These are phyloP conservation scores for Drosophila kanapiae DNA, from an alignment of 1,140 invertebrate species.

Conservation along the genomic window DNA sequence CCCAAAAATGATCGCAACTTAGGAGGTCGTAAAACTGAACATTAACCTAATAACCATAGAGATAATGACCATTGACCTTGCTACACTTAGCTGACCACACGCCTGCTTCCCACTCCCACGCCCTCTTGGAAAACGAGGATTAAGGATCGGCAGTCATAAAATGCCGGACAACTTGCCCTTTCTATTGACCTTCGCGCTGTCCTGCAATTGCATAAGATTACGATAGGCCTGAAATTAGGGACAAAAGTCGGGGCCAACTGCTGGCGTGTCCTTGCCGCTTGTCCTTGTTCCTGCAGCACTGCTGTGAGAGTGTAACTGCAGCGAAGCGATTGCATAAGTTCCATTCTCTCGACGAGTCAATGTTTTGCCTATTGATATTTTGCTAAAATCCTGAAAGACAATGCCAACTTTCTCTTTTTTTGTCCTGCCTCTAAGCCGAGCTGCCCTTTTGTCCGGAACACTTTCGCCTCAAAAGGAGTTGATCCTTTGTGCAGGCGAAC, in stretches of 20 bases:
- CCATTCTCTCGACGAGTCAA: slow-evolving; percentile 26
- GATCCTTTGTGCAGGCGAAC: slow-evolving; percentile 46
- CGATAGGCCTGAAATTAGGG: slow-evolving; percentile 21
- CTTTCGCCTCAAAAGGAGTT: slow-evolving; percentile 51
- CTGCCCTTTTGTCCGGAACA: slow-evolving; percentile 53
- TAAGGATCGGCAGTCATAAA: slow-evolving; percentile 49
- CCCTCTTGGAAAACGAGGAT: slow-evolving; percentile 9
- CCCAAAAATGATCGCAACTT: slow-evolving; percentile 31
- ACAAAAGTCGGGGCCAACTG: slow-evolving; percentile 21
- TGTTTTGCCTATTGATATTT: slow-evolving; percentile 73
- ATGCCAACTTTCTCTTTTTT: slow-evolving; percentile 77
- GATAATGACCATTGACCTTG: slow-evolving; percentile 64
- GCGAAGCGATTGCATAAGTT: slow-evolving; percentile 66
- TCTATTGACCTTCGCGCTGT: slow-evolving; percentile 57
- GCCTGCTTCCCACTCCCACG: slow-evolving; percentile 2
- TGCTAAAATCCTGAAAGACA: slow-evolving; percentile 49
- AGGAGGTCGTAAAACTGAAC: slow-evolving; percentile 66
- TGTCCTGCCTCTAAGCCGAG: slow-evolving; percentile 52
- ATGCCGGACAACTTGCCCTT: slow-evolving; percentile 64
- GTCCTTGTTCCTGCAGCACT: slow-evolving; percentile 28
- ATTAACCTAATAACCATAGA: slow-evolving; percentile 59
- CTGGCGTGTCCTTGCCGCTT: slow-evolving; percentile 56
- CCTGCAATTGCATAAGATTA: slow-evolving; percentile 68
- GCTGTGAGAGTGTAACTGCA: slow-evolving; percentile 65
- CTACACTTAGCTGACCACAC: slow-evolving; percentile 59